A percentile compares a stretch with the other conserved stretches of the same genome.
Evolutionary conservation across 2,797 vertebrate genomes (phyloP).

Genomic region (Dermochelys coriacea): DNA sequence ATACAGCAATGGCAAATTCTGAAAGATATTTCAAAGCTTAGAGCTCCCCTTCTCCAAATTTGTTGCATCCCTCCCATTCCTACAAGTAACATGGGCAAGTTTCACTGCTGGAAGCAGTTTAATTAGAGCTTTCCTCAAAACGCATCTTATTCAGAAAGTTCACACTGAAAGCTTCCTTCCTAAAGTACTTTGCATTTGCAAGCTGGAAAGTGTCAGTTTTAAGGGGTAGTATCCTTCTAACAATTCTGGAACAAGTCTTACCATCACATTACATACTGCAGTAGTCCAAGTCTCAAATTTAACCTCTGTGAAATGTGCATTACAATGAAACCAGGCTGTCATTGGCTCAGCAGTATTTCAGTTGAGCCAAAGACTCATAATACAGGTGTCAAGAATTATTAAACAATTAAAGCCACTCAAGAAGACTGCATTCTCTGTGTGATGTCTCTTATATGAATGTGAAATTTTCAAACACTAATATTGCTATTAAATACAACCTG

Average conservation of each 20-base stretch:
- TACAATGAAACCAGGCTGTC: neutral
- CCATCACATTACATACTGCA: neutral
- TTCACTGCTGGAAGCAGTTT: neutral
- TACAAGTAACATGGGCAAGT: neutral
- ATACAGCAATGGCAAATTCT: too few species aligned
- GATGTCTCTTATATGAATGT: neutral
- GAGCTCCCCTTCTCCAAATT: fast-evolving
- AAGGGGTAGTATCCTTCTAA: neutral
- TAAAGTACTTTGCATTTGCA: neutral
- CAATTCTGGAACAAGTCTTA: neutral
- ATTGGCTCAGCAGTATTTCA: neutral
- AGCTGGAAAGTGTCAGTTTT: neutral
- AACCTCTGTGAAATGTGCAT: too few species aligned
- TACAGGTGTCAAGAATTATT: neutral
- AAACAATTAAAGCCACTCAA: neutral
- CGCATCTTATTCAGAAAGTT: fast-evolving
- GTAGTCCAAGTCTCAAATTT: neutral
- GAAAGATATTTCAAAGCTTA: neutral
- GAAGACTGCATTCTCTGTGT: neutral
- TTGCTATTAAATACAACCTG: neutral
- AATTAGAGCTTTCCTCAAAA: neutral
- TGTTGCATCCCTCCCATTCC: neutral
- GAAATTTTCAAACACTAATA: fast-evolving
- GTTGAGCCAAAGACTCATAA: neutral
- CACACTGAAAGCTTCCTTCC: neutral